Evolutionary conservation across 2,113 vertebrate genomes (phyloP), one percentile per base, ranked within the genome.

Genomic region (Lampris megalopsis): DNA sequence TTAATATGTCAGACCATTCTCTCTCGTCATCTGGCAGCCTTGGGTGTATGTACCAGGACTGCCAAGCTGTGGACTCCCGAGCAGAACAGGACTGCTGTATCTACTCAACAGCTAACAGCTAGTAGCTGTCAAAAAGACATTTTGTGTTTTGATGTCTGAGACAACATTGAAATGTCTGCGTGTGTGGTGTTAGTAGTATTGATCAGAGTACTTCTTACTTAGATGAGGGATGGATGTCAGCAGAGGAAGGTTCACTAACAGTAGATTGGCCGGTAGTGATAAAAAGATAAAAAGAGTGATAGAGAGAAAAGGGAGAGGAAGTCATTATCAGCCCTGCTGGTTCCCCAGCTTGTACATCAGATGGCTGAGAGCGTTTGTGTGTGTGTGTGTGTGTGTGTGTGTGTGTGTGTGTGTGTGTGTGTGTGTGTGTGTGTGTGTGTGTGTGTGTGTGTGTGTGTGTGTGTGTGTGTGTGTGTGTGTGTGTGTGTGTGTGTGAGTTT

Each of bases 21-120:
- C 2, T 45, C 11, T 71, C 2, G 35, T 54, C 42, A 41, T 77
- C 64, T 43, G 24, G 1, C 3, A 65, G 69, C 1, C 54, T 37
- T 11, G 5, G 6, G 69, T 57, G 49, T 65, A 75, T 57, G 49
- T 65, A 75, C 68, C 35, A 52, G 73, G 52, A 37, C 50, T 65
- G 47, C 11, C 61, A 53, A 40, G 53, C 54, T 83, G 56, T 50
- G 54, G 48, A 69, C 35, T 11, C 45, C 68, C 48, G 37, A 75
- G 57, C 66, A 78, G 63, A 86, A 71, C 58, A 38, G 58, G 24
- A 60, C 61, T 4, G 36, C 63, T 79, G 52, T 69, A 13, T 63
- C 11, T 42, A 48, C 77, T 41, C 6, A 62, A 36, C 56, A 6
- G 10, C 37, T 11, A 62, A 43, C 41, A 63, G 42, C 62, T 52